Base-by-base conservation (phyloP, 1,140 invertebrate genomes). In the Chelonus insularis region DNA sequence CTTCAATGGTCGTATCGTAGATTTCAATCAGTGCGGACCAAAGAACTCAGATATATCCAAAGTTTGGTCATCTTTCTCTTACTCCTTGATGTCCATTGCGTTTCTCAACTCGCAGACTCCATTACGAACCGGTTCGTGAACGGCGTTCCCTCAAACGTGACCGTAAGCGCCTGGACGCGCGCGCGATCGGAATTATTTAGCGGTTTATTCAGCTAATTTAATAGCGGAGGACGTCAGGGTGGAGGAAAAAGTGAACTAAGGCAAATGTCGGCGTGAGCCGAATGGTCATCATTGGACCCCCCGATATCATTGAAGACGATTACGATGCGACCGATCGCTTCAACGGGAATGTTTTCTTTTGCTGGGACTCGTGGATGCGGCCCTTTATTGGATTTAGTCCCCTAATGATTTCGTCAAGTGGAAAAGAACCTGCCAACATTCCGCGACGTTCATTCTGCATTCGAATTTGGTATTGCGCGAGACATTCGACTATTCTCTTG, bases 361-460 rank as follows among this genome's bases (percentile, higher is more conserved):
- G 39, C 29, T 11, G 32, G 57, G 21, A 55, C 23, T 62, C 41
- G 39, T 18, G 58, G 50, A 47, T 39, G 50, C 56, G 45, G 51
- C 65, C 69, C 69, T 69, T 75, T 72, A 75, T 75, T 75, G 68
- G 67, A 75, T 75, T 75, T 75, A 71, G 72, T 67, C 67, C 64
- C 63, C 67, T 73, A 73, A 75, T 73, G 68, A 75, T 75, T 75
- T 73, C 69, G 68, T 75, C 67, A 72, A 73, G 65, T 56, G 55
- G 48, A 62, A 20, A 68, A 68, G 69, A 71, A 70, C 66, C 70
- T 69, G 69, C 62, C 65, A 67, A 65, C 68, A 69, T 74, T 67
- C 66, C 62, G 41, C 60, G n/a, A 36, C 50, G 57, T 61, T 59
- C 62, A 63, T 57, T 66, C 63, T 68, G 64, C 65, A 67, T 69